Conservation (phyloP, 2,797 vertebrate species). For the Acrocephalus scirpaceus region DNA sequence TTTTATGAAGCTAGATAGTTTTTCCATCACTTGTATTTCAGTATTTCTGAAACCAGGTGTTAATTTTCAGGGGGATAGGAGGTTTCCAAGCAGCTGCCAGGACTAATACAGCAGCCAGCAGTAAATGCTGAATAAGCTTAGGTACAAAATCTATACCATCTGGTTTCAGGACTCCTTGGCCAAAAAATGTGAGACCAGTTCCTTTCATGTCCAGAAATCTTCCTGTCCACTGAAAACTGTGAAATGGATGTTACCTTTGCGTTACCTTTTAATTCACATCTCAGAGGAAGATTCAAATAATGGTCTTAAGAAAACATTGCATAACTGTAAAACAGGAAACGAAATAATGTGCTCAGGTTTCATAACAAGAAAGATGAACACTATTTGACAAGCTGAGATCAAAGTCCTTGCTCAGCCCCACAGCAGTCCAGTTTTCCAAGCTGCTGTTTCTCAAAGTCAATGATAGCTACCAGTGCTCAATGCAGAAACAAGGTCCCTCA, state of each 20-base stretch:
- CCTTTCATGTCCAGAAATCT: conserved; percentile 54
- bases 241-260: conserved; percentile 56
- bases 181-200: conserved; percentile 51
- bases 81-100: conserved; percentile 66
- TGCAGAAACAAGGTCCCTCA: not conserved
- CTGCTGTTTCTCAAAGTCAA: not conserved
- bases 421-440: not conserved
- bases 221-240: not conserved
- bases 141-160: conserved; percentile 68
- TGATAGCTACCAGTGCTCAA: not conserved
- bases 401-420: conserved; percentile 13
- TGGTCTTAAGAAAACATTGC: conserved; percentile 24
- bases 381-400: conserved; percentile 26
- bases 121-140: conserved; percentile 71
- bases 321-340: not conserved
- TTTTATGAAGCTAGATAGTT: conserved; percentile 30
- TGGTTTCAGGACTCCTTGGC: conserved; percentile 44
- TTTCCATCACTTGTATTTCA: conserved; percentile 54
- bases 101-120: conserved; percentile 65
- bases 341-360: not conserved
- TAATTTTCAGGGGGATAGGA: conserved; percentile 70
- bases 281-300: conserved; percentile 22
- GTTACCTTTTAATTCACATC: conserved; percentile 47
- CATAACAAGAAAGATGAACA: not conserved
- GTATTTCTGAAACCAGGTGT: conserved; percentile 67